A percentile compares a stretch with the other conserved stretches of the same genome.
phyloP scores from a whole-genome alignment of 2,113 vertebrate species.

The Mustelus asterias region DNA sequence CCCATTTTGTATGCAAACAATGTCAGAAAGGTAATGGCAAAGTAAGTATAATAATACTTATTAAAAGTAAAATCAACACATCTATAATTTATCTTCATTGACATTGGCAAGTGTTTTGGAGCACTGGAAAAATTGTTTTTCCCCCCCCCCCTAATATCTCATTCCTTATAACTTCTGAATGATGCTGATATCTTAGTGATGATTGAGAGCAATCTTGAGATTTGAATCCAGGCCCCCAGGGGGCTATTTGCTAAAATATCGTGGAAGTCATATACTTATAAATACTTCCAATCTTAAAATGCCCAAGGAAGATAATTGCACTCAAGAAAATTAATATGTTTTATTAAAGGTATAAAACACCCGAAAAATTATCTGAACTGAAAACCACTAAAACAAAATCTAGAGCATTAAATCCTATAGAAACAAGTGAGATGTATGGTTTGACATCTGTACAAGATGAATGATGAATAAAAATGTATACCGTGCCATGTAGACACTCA shows the following conservation, averaged over 20 bases:
- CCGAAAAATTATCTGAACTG: neutral
- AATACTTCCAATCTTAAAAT: neutral
- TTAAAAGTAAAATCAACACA: neutral
- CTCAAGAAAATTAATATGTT: neutral
- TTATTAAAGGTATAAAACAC: neutral
- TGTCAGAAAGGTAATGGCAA: constrained; percentile 85
- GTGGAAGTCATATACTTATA: too few species aligned
- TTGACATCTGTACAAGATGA: neutral
- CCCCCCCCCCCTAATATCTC: neutral
- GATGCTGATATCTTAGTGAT: neutral
- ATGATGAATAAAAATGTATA: neutral
- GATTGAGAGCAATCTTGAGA: neutral
- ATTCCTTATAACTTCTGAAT: neutral
- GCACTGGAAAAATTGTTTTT: neutral
- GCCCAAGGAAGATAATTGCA: neutral
- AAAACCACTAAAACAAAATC: neutral
- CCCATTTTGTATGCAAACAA: constrained; percentile 85
- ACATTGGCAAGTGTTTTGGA: too few species aligned
- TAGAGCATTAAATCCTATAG: neutral
- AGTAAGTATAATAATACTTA: constrained; percentile 61
- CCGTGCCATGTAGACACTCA: neutral
- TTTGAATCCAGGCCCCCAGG: too few species aligned
- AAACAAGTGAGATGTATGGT: neutral
- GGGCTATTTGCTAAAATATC: neutral
- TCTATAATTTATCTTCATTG: neutral